A percentile compares a stretch with the other conserved stretches of the same genome.
These are phyloP conservation scores for Phylloscopus collybita DNA, from an alignment of 2,797 vertebrate species.

Conservation along the genomic window DNA sequence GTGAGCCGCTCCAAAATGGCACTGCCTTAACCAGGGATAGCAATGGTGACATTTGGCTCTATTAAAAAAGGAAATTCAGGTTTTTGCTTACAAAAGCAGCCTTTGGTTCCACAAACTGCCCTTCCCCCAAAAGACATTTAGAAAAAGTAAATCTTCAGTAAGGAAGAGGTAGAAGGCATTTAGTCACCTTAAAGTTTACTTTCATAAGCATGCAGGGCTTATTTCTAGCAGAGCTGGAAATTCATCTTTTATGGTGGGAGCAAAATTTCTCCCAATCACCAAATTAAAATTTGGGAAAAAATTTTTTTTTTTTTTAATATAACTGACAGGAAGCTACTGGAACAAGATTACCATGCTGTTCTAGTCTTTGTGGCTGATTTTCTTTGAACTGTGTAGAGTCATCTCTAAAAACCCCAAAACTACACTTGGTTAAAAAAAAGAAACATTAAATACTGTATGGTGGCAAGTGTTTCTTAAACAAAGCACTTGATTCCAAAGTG, in stretches of 20 bases:
- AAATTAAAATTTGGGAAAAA: constrained; percentile 75
- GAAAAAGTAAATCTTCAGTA: constrained; percentile 86
- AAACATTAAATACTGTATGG: constrained; percentile 3
- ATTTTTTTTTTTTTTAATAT: constrained; percentile 7
- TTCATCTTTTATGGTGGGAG: constrained; percentile 71
- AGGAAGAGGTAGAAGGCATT: constrained; percentile 93
- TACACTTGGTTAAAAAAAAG: constrained; percentile 31
- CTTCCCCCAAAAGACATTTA: constrained; percentile 78
- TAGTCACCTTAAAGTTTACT: constrained; percentile 87
- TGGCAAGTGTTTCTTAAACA: not conserved
- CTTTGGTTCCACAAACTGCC: constrained; percentile 80
- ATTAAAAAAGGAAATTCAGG: constrained; percentile 72
- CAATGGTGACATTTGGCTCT: constrained; percentile 82
- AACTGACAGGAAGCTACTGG: constrained; percentile 71
- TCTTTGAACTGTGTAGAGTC: constrained; percentile 37
- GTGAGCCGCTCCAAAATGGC: constrained; percentile 76
- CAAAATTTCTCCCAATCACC: constrained; percentile 66
- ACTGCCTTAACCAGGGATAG: constrained; percentile 80
- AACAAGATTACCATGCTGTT: constrained; percentile 78
- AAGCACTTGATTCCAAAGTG: constrained; percentile 21
- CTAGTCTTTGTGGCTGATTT: constrained; percentile 47
- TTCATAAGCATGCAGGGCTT: constrained; percentile 85
- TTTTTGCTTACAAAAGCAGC: constrained; percentile 68
- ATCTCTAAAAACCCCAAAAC: not conserved
- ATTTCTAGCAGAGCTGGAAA: constrained; percentile 75